Evolutionary conservation across 2,797 vertebrate species (phyloP).

Genomic region (Naso thynnoides): DNA sequence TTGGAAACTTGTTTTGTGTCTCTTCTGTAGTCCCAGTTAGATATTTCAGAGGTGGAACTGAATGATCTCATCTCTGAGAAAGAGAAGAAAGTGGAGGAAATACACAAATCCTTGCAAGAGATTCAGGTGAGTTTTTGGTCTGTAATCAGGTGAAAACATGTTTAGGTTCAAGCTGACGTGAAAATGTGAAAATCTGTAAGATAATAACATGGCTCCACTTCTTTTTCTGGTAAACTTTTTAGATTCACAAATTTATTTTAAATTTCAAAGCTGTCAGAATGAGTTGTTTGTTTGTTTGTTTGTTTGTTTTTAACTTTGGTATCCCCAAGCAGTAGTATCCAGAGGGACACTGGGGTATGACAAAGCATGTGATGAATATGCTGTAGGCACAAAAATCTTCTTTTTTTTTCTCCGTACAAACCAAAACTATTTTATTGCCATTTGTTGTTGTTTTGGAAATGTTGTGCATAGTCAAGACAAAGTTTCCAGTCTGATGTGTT

Average conservation of each 20-base stretch:
- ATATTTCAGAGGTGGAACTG: constrained; percentile 74
- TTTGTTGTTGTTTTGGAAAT: background rate
- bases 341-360: too few species aligned
- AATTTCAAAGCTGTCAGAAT: too few species aligned
- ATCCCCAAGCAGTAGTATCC: too few species aligned
- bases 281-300: too few species aligned
- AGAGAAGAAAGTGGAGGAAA: constrained; percentile 79
- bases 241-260: too few species aligned
- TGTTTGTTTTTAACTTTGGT: too few species aligned
- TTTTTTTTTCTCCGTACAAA: background rate
- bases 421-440: background rate
- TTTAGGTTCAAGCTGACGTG: too few species aligned
- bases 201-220: too few species aligned
- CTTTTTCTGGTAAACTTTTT: too few species aligned
- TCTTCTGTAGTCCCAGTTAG: constrained; percentile 78
- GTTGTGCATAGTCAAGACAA: background rate
- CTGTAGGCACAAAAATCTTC: background rate
- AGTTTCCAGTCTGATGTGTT: background rate
- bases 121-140: constrained; percentile 71
- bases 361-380: background rate
- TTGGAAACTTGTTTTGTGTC: background rate
- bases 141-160: background rate
- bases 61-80: constrained; percentile 73
- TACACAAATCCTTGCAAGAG: constrained; percentile 65
- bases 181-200: too few species aligned